Evolutionary conservation across 1,140 invertebrate genomes (phyloP), one percentile per base, ranked within the genome.

Genomic region (Brachionus calyciflorus): DNA sequence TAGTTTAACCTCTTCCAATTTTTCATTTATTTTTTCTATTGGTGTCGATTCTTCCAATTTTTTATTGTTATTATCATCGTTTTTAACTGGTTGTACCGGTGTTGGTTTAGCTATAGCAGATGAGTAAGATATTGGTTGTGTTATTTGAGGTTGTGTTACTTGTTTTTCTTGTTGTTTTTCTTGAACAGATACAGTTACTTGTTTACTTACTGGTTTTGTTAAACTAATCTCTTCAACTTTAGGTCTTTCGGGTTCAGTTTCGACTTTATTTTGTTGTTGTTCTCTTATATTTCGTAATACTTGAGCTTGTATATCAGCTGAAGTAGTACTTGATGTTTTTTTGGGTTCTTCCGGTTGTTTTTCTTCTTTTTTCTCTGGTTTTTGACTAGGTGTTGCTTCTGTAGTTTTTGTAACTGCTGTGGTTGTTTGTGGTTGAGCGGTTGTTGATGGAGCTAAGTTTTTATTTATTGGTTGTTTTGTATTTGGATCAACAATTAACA

Each of bases 401-500:
- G 26, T 44, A 44, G 60, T 41, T 41, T 21, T 44, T 19, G 21
- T 24, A 5, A n/a, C 51, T 28, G 51, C 9, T 26, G 19, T 7
- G 5, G 10, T 0, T 55, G 3, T 19, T 26, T 5, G 2, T 12
- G 9, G 21, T 55, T 55, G 51, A 26, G 19, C 21, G 10, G 51
- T 1, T 55, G 51, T 55, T 26, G 51, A 12, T 26, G 51, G 1
- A 12, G 19, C 26, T 10, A 21, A 5, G n/a, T 37, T 41, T 44
- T 21, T 37, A 44, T 70, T 49, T 17, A 70, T 49, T 1, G 65
- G 12, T 46, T 21, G 14, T 51, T 70, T 49, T n/a, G 44, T 49
- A n/a, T 6, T 49, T 88, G 81, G 81, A 76, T 82, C 81, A 48
- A 79, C 73, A 53, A 82, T 82, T 30, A 63, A 63, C 9, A 81